A percentile compares a stretch with the other conserved stretches of the same genome.
phyloP scores from a whole-genome alignment of 37 sponge, comb jelly and placozoan species.

The Aplysina aerophoba region DNA sequence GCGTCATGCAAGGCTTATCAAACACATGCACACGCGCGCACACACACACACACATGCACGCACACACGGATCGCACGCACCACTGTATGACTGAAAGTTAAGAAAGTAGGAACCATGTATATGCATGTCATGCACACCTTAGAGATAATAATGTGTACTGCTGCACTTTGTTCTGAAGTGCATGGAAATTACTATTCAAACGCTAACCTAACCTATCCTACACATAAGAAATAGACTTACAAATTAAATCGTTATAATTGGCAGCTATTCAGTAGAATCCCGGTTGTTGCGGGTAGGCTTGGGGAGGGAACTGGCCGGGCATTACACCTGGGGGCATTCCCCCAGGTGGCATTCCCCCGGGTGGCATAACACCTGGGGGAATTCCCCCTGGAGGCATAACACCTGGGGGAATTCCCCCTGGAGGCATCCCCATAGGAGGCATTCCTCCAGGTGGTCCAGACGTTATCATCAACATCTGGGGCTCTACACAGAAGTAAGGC shows the following conservation, averaged over 20 bases:
- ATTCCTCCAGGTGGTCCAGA: constrained; percentile 54
- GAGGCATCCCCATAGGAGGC: constrained; percentile 42
- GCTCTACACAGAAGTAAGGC: constrained; percentile 49
- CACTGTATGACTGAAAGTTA: no score
- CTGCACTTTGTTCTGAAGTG: background rate
- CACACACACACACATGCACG: no score
- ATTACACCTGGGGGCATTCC: background rate
- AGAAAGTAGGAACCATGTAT: no score
- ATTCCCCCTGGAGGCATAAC: constrained; percentile 15
- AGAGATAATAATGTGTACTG: background rate
- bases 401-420: constrained; percentile 40
- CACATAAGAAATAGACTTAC: background rate
- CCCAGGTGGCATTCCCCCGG: constrained; percentile 10
- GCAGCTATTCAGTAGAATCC: constrained; percentile 16
- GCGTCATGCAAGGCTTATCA: no score
- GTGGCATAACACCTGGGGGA: constrained; percentile 36
- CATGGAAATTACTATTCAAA: background rate
- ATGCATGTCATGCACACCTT: background rate
- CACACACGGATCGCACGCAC: no score
- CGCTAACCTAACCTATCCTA: background rate
- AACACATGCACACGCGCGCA: no score
- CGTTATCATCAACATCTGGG: constrained; percentile 89
- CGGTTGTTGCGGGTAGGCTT: background rate
- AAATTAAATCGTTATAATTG: constrained; percentile 26
- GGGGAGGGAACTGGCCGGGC: background rate